Conservation (phyloP, 2,797 vertebrate genomes). For the Sparus aurata region DNA sequence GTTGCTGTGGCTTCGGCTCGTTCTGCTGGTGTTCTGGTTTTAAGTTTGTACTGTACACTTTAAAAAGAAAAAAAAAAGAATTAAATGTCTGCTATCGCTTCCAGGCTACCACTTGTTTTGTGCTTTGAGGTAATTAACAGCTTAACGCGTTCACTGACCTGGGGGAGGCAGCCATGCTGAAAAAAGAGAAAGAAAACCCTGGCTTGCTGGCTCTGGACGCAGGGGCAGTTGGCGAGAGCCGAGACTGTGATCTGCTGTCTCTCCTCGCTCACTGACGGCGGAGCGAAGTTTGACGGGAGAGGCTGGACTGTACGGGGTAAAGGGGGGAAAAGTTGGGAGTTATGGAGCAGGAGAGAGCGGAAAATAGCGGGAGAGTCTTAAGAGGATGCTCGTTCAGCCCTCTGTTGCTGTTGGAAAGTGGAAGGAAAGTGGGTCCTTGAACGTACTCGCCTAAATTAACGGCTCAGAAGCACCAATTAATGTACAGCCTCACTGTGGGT, state of each 20-base stretch:
- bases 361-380: slow-evolving; percentile 52
- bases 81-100: slow-evolving; percentile 49
- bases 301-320: slow-evolving; percentile 48
- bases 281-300: slow-evolving; percentile 23
- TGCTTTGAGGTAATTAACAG: slow-evolving; percentile 82
- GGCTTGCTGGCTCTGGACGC: slow-evolving; percentile 45
- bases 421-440: slow-evolving; percentile 71
- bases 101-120: slow-evolving; percentile 72
- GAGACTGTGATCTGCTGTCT: slow-evolving; percentile 56
- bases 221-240: slow-evolving; percentile 54
- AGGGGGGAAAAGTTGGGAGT: slow-evolving; percentile 20
- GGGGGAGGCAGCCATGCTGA: slow-evolving; percentile 74
- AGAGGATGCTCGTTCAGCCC: slow-evolving; percentile 59
- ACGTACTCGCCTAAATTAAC: slow-evolving; percentile 72
- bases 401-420: slow-evolving; percentile 65
- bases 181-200: slow-evolving; percentile 59
- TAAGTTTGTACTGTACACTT: slow-evolving; percentile 40
- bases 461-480: slow-evolving; percentile 80
- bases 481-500: slow-evolving; percentile 72
- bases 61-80: slow-evolving; percentile 13
- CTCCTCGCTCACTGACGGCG: slow-evolving; percentile 18
- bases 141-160: slow-evolving; percentile 75
- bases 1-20: slow-evolving; percentile 10
- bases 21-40: slow-evolving; percentile 13
- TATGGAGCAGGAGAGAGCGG: slow-evolving; percentile 21